Conservation (phyloP, 2,797 vertebrate genomes). For the Notoglanidium macrostoma region DNA sequence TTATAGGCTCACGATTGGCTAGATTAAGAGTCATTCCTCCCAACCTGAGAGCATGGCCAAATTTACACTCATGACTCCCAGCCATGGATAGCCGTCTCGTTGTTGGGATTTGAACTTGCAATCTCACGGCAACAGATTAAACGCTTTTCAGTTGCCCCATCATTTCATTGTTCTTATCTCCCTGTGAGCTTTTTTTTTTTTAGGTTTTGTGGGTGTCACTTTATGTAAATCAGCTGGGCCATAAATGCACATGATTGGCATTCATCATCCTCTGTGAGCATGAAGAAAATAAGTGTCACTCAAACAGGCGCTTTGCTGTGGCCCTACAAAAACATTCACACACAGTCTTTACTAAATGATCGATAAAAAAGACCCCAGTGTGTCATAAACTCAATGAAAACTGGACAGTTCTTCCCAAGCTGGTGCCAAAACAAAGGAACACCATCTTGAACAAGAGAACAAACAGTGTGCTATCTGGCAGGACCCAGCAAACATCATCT, state of each 20-base stretch:
- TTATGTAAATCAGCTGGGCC: neutral
- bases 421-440: conserved; percentile 66
- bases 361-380: neutral
- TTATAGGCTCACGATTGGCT: neutral
- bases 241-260: neutral
- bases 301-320: neutral
- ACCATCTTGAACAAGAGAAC: conserved; percentile 54
- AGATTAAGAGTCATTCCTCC: neutral
- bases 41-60: neutral
- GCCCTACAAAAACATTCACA: neutral
- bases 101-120: neutral
- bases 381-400: conserved; percentile 58
- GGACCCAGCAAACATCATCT: conserved; percentile 53
- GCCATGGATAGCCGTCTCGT: neutral
- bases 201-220: neutral
- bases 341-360: neutral
- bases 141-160: neutral
- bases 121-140: neutral
- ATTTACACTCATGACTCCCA: neutral
- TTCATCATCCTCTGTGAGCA: neutral
- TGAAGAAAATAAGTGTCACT: neutral
- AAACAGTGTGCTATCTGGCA: conserved; percentile 57
- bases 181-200: neutral
- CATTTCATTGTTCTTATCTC: neutral
- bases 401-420: conserved; percentile 58